These are phyloP conservation scores for Lerema accius DNA, from an alignment of 1,140 invertebrate species.

Conservation along the genomic window DNA sequence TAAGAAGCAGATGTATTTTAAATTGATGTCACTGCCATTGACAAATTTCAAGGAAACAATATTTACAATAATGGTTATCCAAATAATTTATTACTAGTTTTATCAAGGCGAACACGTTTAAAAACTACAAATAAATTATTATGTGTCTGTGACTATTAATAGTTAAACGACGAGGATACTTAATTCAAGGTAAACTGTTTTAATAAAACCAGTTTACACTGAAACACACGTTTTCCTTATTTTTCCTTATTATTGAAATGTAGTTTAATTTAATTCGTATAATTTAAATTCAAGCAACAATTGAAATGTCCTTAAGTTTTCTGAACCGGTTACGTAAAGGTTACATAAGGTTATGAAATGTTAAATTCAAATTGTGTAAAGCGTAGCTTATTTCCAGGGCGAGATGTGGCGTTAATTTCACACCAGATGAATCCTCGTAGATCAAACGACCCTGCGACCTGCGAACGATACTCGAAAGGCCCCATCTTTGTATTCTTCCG, in stretches of 20 bases:
- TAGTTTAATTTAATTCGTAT: too few relatives aligned
- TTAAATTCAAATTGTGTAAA: too few relatives aligned
- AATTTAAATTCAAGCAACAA: too few relatives aligned
- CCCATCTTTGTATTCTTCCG: slow-evolving; percentile 75
- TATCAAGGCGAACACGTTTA: slow-evolving; percentile 11
- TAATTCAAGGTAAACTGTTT: slow-evolving; percentile 13
- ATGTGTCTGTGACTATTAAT: background rate
- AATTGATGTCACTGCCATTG: slow-evolving; percentile 1
- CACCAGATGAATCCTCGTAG: slow-evolving; percentile 18
- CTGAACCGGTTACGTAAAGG: too few relatives aligned
- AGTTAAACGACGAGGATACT: background rate
- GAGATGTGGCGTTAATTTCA: slow-evolving; percentile 44
- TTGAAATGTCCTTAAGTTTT: too few relatives aligned
- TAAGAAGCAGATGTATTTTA: background rate
- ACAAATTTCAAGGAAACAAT: slow-evolving; percentile 2
- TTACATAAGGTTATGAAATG: too few relatives aligned
- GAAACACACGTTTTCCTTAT: background rate
- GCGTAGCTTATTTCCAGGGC: too few relatives aligned
- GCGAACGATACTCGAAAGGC: slow-evolving; percentile 62
- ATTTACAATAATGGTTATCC: background rate
- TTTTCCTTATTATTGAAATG: slow-evolving; percentile 5
- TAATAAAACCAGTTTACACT: slow-evolving; percentile 2
- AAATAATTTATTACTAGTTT: background rate
- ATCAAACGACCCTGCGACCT: slow-evolving; percentile 41
- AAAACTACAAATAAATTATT: slow-evolving; percentile 1